Percentiles rank a stretch among this genome's conserved stretches.
Conservation (phyloP, 2,113 vertebrate genomes). For the Nycticorax nycticorax region DNA sequence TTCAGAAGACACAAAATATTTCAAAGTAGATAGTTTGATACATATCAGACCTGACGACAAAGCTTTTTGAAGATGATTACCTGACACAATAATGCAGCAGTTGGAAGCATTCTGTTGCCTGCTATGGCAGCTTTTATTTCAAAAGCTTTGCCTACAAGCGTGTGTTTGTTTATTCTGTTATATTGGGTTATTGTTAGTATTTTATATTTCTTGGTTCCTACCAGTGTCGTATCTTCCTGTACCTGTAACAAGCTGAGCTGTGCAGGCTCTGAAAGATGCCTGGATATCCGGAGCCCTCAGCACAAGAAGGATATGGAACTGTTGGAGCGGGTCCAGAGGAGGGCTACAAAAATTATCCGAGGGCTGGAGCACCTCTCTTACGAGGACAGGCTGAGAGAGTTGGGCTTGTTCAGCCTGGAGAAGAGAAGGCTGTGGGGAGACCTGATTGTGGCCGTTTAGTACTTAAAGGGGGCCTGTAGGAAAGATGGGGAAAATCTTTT, state of each 20-base stretch:
- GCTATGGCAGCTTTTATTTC: background rate
- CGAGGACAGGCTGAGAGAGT: no score
- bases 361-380: no score
- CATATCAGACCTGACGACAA: background rate
- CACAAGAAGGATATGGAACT: no score
- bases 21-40: background rate
- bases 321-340: no score
- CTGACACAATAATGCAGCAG: background rate
- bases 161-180: background rate
- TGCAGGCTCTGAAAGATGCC: background rate
- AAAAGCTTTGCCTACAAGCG: background rate
- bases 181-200: background rate
- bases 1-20: background rate
- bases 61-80: background rate
- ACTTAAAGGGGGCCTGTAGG: no score
- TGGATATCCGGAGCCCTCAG: no score
- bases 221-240: background rate
- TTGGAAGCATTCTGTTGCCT: background rate
- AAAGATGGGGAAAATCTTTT: no score
- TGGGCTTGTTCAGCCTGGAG: no score
- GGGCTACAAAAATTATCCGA: no score
- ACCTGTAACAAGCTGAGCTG: background rate
- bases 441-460: no score
- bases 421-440: no score
- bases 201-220: background rate